Evolutionary conservation across 2,113 vertebrate genomes (phyloP).

Genomic region (Mustelus asterias): DNA sequence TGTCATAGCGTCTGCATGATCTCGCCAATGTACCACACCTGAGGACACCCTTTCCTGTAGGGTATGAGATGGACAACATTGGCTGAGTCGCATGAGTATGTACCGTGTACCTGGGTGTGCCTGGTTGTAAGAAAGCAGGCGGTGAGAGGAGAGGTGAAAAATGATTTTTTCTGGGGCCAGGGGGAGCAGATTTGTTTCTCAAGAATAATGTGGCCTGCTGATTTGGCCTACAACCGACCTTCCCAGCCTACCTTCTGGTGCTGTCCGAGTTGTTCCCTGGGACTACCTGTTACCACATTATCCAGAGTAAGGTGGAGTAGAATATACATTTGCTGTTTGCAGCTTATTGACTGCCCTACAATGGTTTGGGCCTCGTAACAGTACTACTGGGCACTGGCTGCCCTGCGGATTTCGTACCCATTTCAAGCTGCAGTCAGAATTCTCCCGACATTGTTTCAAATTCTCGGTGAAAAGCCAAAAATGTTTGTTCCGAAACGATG

Average conservation of each 20-base stretch:
- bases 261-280: background rate
- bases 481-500: background rate
- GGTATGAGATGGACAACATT: too few species aligned
- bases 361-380: background rate
- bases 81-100: too few species aligned
- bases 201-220: background rate
- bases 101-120: too few species aligned
- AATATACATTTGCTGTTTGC: background rate
- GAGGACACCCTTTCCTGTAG: too few species aligned
- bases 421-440: background rate
- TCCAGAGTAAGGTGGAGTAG: background rate
- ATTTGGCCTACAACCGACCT: background rate
- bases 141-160: background rate
- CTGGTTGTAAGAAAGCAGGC: background rate
- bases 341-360: background rate
- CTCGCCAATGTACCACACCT: too few species aligned
- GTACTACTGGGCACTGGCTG: background rate
- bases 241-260: background rate
- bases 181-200: background rate
- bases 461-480: background rate
- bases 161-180: background rate
- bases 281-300: background rate
- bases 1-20: too few species aligned
- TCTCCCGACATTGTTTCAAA: background rate
- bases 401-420: background rate